phyloP scores from a whole-genome alignment of 1,140 invertebrate species.

The Heliconius congener region DNA sequence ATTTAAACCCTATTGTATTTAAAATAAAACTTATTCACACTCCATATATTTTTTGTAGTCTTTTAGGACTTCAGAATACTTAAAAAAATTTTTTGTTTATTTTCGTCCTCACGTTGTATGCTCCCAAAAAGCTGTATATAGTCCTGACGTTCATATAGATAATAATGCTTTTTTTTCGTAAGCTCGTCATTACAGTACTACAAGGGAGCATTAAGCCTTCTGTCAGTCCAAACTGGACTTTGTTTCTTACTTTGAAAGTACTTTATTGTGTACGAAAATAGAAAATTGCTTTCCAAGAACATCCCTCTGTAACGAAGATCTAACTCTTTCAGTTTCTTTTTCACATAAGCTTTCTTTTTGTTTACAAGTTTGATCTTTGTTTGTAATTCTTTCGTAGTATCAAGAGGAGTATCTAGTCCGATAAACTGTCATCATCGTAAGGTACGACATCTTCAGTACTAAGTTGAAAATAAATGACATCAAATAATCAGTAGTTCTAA shows the following conservation, averaged over 20 bases:
- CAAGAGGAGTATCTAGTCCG: not conserved
- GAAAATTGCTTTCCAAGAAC: conserved; percentile 7
- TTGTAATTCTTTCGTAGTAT: not conserved
- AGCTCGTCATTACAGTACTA: not conserved
- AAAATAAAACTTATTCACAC: no score
- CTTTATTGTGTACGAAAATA: not conserved
- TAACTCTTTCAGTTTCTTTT: conserved; percentile 12
- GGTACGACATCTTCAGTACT: no score
- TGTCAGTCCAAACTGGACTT: not conserved
- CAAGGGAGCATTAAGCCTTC: not conserved
- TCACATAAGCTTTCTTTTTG: conserved; percentile 7
- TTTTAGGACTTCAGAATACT: no score
- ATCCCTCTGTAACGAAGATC: conserved; percentile 6
- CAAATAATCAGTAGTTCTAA: no score
- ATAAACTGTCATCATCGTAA: not conserved
- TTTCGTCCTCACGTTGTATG: not conserved
- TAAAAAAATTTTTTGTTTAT: not conserved
- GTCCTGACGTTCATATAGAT: not conserved
- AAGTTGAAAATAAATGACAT: no score
- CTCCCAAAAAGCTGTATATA: not conserved
- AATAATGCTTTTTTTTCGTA: not conserved
- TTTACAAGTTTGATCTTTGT: not conserved
- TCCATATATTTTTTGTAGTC: no score
- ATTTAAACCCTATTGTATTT: no score
- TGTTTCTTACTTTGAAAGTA: not conserved